phyloP scores from a whole-genome alignment of 2,888 invertebrate genomes.

The Ypsolopha sequella region DNA sequence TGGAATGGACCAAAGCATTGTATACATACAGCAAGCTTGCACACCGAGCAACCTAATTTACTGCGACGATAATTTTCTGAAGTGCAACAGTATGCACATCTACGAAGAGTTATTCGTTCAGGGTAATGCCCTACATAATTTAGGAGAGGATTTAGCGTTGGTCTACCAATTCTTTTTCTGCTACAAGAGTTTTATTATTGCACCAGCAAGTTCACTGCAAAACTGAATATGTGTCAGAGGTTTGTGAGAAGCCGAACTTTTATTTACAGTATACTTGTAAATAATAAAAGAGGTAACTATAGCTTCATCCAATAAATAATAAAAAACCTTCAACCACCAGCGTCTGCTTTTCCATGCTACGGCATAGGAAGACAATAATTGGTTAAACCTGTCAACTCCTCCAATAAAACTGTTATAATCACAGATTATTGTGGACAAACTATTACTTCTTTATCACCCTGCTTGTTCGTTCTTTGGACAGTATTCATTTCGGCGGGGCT shows the following conservation, averaged over 20 bases:
- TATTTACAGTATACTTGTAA: conserved; percentile 6
- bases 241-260: conserved; percentile 2
- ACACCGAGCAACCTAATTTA: not conserved
- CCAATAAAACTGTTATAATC: conserved; percentile 6
- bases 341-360: conserved; percentile 5
- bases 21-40: not conserved
- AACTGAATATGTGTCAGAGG: conserved; percentile 4
- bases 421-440: conserved; percentile 1
- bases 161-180: not conserved
- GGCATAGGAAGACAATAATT: conserved; percentile 3
- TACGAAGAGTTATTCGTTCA: not conserved
- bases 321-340: conserved; percentile 7
- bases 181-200: not conserved
- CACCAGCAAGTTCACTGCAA: conserved; percentile 4
- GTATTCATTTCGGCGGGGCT: not conserved
- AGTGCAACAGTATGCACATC: not conserved
- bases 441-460: conserved; percentile 2
- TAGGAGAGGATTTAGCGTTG: not conserved
- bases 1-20: not conserved
- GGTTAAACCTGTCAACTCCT: conserved; percentile 4
- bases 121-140: not conserved
- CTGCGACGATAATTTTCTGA: not conserved
- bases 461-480: conserved; percentile 2
- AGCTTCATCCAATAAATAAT: conserved; percentile 9
- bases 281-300: conserved; percentile 7